These are phyloP conservation scores for Drosophila nasuta DNA, from an alignment of 1,140 invertebrate species.

Conservation along the genomic window DNA sequence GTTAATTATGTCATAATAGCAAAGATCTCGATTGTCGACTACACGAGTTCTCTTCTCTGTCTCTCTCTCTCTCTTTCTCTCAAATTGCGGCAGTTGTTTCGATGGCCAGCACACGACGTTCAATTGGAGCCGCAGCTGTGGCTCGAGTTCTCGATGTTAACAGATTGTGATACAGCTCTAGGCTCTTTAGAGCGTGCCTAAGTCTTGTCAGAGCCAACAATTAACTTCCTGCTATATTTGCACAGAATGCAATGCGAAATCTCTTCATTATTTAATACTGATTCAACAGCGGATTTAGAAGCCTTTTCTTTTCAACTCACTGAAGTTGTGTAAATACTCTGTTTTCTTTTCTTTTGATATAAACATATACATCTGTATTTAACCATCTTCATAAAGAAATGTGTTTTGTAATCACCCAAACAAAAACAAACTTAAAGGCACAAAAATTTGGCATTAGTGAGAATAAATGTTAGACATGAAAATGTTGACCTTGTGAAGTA, in stretches of 20 bases:
- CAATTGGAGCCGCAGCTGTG: constrained; percentile 44
- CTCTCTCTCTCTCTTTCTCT: neutral
- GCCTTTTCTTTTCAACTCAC: neutral
- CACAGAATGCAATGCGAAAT: neutral
- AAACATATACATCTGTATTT: neutral
- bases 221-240: constrained; percentile 13
- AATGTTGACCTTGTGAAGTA: no score
- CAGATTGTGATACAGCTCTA: neutral
- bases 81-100: constrained; percentile 30
- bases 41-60: constrained; percentile 17
- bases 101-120: constrained; percentile 44
- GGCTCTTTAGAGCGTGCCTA: constrained; percentile 27
- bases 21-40: constrained; percentile 43
- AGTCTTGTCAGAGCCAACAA: constrained; percentile 7
- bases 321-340: neutral
- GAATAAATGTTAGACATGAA: no score
- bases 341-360: neutral
- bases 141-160: neutral
- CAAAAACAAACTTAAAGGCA: neutral
- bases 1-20: constrained; percentile 81
- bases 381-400: neutral
- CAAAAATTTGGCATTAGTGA: neutral
- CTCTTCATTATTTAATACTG: neutral
- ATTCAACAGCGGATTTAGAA: neutral
- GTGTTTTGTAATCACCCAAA: neutral